Evolutionary conservation across 1,140 invertebrate species (phyloP), one percentile per base, ranked within the genome.

Genomic region (Pseudomyrmex flavicornis): DNA sequence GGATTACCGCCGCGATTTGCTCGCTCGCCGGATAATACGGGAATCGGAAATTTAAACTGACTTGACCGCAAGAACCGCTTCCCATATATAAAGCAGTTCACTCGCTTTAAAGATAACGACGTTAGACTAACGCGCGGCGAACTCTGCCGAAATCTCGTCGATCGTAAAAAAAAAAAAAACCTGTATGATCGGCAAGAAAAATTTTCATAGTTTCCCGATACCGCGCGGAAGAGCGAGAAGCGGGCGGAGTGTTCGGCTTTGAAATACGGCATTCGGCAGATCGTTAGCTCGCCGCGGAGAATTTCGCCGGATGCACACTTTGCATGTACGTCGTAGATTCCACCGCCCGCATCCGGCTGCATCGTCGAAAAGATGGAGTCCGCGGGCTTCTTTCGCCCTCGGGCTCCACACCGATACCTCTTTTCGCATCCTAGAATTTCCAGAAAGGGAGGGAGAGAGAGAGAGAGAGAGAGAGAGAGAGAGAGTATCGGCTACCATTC

Each of bases 191-290:
- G n/a, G n/a, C 20, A 50, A 44, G 85, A 86, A 79, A 35, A 79
- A 77, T 74, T 79, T 88, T 86, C 85, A 83, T 63, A 77, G 84
- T 68, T 86, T 86, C 61, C 80, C 84, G 73, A 87, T 86, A 86
- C 61, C 22, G 35, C 63, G 35, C 59, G 26, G 83, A 62, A 20
- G 73, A 44, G 58, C 59, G 54, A 59, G 58, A 35, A 48, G 17
- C 22, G 26, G 26, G 2, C 22, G 22, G 26, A 35, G 35, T 48
- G 54, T 50, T 48, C 48, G 54, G 68, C 10, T 12, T 52, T 80
- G 82, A 88, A 82, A 83, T 89, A 86, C 80, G 63, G 13, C 66
- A 35, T 77, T 59, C 46, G 69, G 26, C 35, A 84, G 7, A 68
- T 85, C 84, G 86, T 89, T 88, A 86, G 86, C 59, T 61, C 70